Percentiles rank a stretch among this genome's conserved stretches.
These are phyloP conservation scores for Echiichthys vipera DNA, from an alignment of 2,797 vertebrate genomes.

Conservation along the genomic window DNA sequence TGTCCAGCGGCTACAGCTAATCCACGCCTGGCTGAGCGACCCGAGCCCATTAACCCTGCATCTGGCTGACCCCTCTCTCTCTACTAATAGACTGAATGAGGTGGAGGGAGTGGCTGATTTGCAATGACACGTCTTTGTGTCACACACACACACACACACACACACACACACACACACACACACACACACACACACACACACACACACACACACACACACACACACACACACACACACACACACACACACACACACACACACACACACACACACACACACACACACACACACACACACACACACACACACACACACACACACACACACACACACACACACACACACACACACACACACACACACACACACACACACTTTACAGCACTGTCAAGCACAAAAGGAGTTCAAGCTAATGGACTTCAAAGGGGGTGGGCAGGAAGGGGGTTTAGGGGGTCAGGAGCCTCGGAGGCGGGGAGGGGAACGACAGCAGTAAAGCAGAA, in stretches of 20 bases:
- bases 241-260: conserved; percentile 26
- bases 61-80: conserved; percentile 40
- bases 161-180: conserved; percentile 18
- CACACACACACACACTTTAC: conserved; percentile 38
- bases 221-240: conserved; percentile 16
- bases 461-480: conserved; percentile 8
- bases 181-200: conserved; percentile 23
- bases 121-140: conserved; percentile 36
- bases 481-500: conserved; percentile 20
- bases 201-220: conserved; percentile 13
- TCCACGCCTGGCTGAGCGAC: conserved; percentile 30
- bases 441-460: conserved; percentile 26
- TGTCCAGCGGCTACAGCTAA: conserved; percentile 46
- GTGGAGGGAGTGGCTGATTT: conserved; percentile 32
- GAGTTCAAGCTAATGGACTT: conserved; percentile 62
- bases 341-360: conserved; percentile 18
- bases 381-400: conserved; percentile 28
- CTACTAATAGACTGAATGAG: background rate
- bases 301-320: conserved; percentile 20
- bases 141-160: conserved; percentile 18
- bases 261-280: conserved; percentile 18
- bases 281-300: conserved; percentile 20
- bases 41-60: conserved; percentile 53
- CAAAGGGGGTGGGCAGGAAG: conserved; percentile 43
- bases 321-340: conserved; percentile 16